Conservation (phyloP, 2,888 invertebrate genomes). For the Morpho deidamia region DNA sequence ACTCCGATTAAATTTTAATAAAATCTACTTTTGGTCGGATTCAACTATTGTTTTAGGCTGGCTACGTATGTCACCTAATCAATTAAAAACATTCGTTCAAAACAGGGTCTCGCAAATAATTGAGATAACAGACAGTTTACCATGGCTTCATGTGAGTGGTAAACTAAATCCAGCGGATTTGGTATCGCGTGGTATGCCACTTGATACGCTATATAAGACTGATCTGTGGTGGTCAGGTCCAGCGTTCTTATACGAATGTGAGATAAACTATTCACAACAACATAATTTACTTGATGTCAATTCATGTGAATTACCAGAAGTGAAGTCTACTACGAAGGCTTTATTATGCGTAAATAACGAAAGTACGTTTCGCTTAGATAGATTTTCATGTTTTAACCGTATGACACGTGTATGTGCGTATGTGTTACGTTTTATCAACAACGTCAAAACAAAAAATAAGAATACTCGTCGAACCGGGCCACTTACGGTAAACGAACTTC, state of each 20-base stretch:
- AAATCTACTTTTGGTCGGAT: constrained; percentile 24
- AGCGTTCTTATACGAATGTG: not conserved
- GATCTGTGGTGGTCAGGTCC: constrained; percentile 14
- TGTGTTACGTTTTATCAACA: constrained; percentile 14
- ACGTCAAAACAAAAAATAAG: constrained; percentile 3
- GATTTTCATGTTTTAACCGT: constrained; percentile 14
- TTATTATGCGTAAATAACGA: no score
- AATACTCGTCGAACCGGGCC: not conserved
- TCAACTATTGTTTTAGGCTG: constrained; percentile 29
- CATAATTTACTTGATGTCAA: no score
- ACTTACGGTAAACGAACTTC: constrained; percentile 9
- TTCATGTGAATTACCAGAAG: not conserved
- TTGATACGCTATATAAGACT: not conserved
- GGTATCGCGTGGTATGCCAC: not conserved
- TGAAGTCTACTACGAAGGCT: not conserved
- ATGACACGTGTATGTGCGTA: constrained; percentile 12
- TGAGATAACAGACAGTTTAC: constrained; percentile 13
- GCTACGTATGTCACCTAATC: constrained; percentile 23
- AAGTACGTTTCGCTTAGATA: not conserved
- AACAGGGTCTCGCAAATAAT: constrained; percentile 23
- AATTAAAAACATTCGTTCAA: constrained; percentile 12
- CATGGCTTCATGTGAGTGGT: not conserved
- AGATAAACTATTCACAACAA: not conserved
- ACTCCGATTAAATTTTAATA: not conserved
- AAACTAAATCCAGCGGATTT: constrained; percentile 3